These are phyloP conservation scores for Perodicticus potto DNA, from an alignment of 2,797 vertebrate species.

Conservation along the genomic window DNA sequence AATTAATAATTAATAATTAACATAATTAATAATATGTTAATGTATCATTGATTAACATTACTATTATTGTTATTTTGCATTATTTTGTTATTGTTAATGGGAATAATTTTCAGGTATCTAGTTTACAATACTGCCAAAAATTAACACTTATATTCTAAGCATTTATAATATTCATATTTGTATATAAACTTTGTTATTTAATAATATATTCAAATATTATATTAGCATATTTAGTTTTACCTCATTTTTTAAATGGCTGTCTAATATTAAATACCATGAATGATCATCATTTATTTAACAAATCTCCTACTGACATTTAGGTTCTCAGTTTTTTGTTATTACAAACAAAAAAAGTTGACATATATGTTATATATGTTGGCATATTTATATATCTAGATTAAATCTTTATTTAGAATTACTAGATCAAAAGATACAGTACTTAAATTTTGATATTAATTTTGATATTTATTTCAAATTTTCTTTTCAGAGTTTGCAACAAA, in stretches of 20 bases:
- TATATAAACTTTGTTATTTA: conserved; percentile 52
- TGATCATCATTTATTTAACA: conserved; percentile 50
- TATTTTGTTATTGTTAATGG: conserved; percentile 21
- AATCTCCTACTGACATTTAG: not conserved
- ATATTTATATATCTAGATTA: conserved; percentile 33
- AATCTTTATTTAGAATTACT: conserved; percentile 25
- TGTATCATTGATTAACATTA: too few species aligned
- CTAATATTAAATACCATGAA: conserved; percentile 10
- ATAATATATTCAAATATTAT: not conserved
- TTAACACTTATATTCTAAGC: not conserved
- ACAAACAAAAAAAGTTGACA: not conserved
- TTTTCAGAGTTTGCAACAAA: conserved; percentile 62
- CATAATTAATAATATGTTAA: too few species aligned
- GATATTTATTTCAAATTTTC: conserved; percentile 59
- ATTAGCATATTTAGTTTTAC: not conserved
- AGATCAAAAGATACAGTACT: not conserved
- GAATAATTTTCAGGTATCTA: not conserved
- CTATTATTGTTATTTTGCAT: not conserved
- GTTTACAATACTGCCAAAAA: not conserved
- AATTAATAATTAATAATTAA: too few species aligned
- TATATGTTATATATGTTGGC: not conserved
- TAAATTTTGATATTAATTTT: conserved; percentile 47
- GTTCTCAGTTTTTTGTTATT: conserved; percentile 7
- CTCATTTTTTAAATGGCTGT: not conserved
- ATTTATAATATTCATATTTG: not conserved